phyloP scores from a whole-genome alignment of 2,113 vertebrate genomes.

The Ascaphus truei region DNA sequence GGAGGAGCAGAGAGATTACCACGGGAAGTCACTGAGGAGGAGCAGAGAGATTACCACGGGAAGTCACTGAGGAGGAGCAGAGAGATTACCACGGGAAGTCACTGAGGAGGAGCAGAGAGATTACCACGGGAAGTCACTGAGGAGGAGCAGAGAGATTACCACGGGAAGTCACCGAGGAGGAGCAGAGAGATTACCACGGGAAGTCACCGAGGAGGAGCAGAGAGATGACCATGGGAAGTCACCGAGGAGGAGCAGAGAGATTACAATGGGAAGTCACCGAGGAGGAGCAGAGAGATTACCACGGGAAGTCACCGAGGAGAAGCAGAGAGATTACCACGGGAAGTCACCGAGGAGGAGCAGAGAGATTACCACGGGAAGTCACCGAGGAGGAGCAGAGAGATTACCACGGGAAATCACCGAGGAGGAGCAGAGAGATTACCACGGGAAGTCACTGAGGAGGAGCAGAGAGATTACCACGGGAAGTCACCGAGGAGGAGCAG shows the following conservation, averaged over 20 bases:
- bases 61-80: neutral
- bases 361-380: neutral
- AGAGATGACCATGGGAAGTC: neutral
- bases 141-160: neutral
- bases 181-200: neutral
- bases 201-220: neutral
- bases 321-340: neutral
- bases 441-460: neutral
- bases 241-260: neutral
- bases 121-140: neutral
- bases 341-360: neutral
- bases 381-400: neutral
- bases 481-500: neutral
- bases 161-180: neutral
- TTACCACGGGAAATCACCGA: neutral
- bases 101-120: neutral
- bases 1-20: neutral
- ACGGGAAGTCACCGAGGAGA: neutral
- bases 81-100: neutral
- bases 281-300: neutral
- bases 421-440: neutral
- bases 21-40: neutral
- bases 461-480: neutral
- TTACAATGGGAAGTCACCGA: neutral
- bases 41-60: neutral